phyloP scores from a whole-genome alignment of 2,888 invertebrate genomes.

The Pheosia gnoma region DNA sequence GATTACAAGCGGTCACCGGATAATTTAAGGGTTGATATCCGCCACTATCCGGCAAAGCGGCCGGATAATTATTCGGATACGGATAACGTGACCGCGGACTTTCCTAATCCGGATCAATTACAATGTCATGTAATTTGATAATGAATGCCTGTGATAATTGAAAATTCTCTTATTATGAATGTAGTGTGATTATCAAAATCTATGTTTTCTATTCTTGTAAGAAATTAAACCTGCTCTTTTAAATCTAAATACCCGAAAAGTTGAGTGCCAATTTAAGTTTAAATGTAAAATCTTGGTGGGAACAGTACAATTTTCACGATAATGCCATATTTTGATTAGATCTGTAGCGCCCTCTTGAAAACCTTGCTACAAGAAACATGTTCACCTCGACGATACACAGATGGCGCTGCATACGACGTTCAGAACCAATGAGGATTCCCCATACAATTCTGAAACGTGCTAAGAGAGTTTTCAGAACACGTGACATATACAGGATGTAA shows the following conservation, averaged over 20 bases:
- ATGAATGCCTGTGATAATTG: no score
- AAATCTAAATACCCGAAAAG: conserved; percentile 25
- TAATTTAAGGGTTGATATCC: conserved; percentile 63
- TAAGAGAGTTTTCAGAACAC: no score
- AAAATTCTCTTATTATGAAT: no score
- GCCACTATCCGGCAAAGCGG: conserved; percentile 38
- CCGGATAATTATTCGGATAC: conserved; percentile 49
- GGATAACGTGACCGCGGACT: conserved; percentile 42
- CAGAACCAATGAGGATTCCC: no score
- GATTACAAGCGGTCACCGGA: conserved; percentile 64
- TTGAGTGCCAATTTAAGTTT: conserved; percentile 74
- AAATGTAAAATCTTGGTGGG: conserved; percentile 65
- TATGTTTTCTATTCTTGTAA: no score
- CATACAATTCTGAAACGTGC: no score
- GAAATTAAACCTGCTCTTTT: no score
- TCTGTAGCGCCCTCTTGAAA: not conserved
- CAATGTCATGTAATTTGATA: conserved; percentile 28
- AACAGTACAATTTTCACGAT: conserved; percentile 67
- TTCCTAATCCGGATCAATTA: conserved; percentile 48
- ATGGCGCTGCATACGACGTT: no score
- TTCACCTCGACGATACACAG: no score
- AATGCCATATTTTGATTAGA: conserved; percentile 8
- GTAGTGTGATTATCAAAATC: no score
- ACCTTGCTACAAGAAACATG: no score
- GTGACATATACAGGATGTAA: no score